Conservation (phyloP, 2,888 invertebrate genomes). For the Pherbina coryleti region DNA sequence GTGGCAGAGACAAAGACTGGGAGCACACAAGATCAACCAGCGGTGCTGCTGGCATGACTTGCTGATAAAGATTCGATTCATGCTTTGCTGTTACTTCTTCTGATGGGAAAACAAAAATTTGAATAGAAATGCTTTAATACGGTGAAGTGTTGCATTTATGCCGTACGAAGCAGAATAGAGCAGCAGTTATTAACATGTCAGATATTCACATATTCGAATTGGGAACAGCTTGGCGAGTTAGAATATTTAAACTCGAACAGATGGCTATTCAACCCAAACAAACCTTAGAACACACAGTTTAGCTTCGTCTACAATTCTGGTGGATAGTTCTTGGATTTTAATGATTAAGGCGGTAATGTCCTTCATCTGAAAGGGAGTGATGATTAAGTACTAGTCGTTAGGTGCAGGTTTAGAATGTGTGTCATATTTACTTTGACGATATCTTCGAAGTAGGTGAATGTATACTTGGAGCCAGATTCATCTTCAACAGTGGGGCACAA, state of each 20-base stretch:
- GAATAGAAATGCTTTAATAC: neutral
- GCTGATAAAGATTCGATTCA: too few species aligned
- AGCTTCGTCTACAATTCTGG: conserved; percentile 77
- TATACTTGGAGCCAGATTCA: conserved; percentile 70
- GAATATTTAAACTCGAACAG: neutral
- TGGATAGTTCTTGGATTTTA: conserved; percentile 78
- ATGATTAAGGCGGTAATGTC: conserved; percentile 78
- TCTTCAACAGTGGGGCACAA: conserved; percentile 73
- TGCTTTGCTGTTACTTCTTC: too few species aligned
- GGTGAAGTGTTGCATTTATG: neutral
- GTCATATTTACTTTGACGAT: conserved; percentile 74
- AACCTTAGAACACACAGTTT: conserved; percentile 75
- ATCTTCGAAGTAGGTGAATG: conserved; percentile 86
- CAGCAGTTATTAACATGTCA: too few species aligned
- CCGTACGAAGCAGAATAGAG: neutral
- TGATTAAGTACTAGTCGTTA: conserved; percentile 72
- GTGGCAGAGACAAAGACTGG: neutral
- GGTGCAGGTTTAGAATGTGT: neutral
- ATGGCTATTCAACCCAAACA: conserved; percentile 47
- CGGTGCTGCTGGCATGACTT: too few species aligned
- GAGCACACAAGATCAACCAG: neutral
- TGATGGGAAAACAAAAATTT: conserved; percentile 6
- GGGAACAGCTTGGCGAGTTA: too few species aligned
- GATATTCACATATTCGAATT: too few species aligned
- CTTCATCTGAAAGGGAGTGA: conserved; percentile 73